Conservation (phyloP, 2,797 vertebrate genomes). For the Argentina silus region DNA sequence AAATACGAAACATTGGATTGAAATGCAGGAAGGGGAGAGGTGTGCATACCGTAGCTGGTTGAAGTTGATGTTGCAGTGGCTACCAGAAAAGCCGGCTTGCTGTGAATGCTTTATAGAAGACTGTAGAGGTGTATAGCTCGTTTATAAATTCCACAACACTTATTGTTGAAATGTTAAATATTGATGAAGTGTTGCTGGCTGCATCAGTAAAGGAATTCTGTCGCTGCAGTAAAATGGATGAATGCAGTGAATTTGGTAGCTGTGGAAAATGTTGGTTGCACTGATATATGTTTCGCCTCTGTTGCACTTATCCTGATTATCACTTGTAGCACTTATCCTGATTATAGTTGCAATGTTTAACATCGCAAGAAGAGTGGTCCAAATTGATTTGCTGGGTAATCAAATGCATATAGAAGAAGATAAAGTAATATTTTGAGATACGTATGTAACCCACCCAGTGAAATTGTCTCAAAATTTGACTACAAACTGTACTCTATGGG, state of each 20-base stretch:
- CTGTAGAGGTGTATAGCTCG: not conserved
- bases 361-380: not conserved
- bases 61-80: not conserved
- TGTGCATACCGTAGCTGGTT: not conserved
- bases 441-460: too few species aligned
- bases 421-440: too few species aligned
- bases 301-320: not conserved
- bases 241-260: not conserved
- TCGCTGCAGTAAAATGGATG: conserved; percentile 16
- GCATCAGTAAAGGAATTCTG: conserved; percentile 15
- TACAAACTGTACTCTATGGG: too few species aligned
- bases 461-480: too few species aligned
- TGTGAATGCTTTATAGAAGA: not conserved
- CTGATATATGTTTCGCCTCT: not conserved
- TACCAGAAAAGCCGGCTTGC: not conserved
- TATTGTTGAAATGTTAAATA: conserved; percentile 22
- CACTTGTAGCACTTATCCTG: not conserved
- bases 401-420: too few species aligned
- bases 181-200: conserved; percentile 18
- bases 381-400: too few species aligned
- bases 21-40: not conserved
- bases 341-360: not conserved
- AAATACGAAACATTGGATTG: not conserved
- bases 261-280: not conserved
- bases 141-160: conserved; percentile 1